Evolutionary conservation across 2,797 vertebrate genomes (phyloP).

Genomic region (Acanthurus tractus): DNA sequence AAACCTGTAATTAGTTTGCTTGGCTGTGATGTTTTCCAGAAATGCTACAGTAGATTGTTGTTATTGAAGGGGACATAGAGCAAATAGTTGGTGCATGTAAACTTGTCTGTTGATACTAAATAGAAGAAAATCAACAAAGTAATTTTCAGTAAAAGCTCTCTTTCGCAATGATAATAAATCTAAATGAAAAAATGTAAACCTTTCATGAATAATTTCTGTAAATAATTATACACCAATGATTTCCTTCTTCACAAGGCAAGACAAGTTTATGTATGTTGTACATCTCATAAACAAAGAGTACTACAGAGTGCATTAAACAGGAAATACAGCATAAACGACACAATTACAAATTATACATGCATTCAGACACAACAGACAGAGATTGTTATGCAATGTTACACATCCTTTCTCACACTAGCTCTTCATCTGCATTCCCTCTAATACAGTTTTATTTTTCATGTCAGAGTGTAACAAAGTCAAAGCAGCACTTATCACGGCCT

Average conservation of each 20-base stretch:
- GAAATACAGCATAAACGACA: neutral
- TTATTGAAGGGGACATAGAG: neutral
- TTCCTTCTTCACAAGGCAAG: neutral
- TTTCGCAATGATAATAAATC: neutral
- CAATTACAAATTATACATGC: neutral
- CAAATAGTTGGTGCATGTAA: neutral
- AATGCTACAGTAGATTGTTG: neutral
- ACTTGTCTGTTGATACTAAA: neutral
- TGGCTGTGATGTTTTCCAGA: neutral
- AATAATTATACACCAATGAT: neutral
- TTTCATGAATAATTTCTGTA: neutral
- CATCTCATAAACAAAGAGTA: neutral
- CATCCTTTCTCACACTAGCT: no score
- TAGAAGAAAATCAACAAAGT: neutral
- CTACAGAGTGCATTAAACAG: constrained; percentile 8
- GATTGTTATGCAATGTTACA: no score
- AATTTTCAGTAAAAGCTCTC: neutral
- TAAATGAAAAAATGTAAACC: neutral
- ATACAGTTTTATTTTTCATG: no score
- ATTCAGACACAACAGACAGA: no score
- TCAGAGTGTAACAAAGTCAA: no score
- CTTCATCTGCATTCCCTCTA: no score
- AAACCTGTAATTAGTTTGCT: neutral
- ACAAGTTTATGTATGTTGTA: neutral
- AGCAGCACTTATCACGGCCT: no score